These are phyloP conservation scores for Temnothorax longispinosus DNA, from an alignment of 1,140 invertebrate genomes.

Conservation along the genomic window DNA sequence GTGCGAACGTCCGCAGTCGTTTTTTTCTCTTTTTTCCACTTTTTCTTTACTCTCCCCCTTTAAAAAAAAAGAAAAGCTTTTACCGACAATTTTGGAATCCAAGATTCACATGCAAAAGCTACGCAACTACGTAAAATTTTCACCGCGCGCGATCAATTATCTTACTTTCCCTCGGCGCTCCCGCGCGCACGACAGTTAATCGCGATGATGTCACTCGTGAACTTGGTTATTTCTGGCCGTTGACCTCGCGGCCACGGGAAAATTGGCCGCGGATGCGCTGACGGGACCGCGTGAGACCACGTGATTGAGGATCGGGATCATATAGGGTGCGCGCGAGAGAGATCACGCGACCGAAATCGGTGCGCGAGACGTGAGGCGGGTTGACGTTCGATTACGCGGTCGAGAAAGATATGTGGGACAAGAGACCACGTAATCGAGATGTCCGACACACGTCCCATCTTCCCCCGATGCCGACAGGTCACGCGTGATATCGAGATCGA, in stretches of 20 bases:
- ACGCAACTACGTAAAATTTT: constrained; percentile 64
- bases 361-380: not conserved
- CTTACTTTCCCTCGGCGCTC: constrained; percentile 62
- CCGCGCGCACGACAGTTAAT: constrained; percentile 44
- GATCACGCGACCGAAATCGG: not conserved
- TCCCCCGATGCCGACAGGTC: not conserved
- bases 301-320: not conserved
- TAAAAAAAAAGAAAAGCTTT: constrained; percentile 54
- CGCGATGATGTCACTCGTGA: constrained; percentile 23
- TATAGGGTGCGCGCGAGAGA: not conserved
- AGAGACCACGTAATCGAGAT: not conserved
- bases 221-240: constrained; percentile 25
- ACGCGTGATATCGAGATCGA: not conserved
- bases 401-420: constrained; percentile 26
- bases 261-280: constrained; percentile 24
- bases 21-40: constrained; percentile 41
- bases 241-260: not conserved
- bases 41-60: not conserved
- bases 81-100: constrained; percentile 52
- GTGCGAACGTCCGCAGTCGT: constrained; percentile 20
- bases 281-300: not conserved
- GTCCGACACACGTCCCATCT: not conserved
- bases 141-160: constrained; percentile 58
- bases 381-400: not conserved
- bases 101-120: constrained; percentile 69